Evolutionary conservation across 2,113 vertebrate genomes (phyloP).

Genomic region (Hylia prasina): DNA sequence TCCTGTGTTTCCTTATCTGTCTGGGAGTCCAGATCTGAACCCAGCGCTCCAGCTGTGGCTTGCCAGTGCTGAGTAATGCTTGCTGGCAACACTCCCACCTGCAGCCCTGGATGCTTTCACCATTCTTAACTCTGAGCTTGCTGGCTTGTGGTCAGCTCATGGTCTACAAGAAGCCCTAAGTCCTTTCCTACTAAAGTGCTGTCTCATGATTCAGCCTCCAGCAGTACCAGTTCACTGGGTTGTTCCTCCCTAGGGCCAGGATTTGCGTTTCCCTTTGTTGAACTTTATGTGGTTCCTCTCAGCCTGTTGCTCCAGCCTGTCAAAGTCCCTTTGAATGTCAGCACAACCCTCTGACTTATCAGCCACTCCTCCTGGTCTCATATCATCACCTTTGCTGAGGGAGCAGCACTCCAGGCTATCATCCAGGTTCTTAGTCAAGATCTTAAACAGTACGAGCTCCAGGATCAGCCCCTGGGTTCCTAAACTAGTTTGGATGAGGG

Average conservation of each 20-base stretch:
- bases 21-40: neutral
- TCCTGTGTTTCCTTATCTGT: neutral
- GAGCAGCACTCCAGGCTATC: neutral
- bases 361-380: neutral
- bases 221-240: neutral
- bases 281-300: neutral
- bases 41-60: neutral
- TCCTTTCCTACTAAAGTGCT: neutral
- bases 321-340: neutral
- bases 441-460: neutral
- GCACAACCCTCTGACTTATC: neutral
- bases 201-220: neutral
- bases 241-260: neutral
- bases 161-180: neutral
- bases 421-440: neutral
- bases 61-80: constrained; percentile 10
- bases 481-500: neutral
- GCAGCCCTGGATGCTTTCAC: neutral
- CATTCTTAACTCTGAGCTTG: neutral
- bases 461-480: neutral
- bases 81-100: neutral
- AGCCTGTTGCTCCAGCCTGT: neutral
- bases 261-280: neutral
- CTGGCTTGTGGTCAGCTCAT: neutral
- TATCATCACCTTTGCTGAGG: neutral